Conservation (phyloP, 2,113 vertebrate genomes). For the Calonectris borealis region DNA sequence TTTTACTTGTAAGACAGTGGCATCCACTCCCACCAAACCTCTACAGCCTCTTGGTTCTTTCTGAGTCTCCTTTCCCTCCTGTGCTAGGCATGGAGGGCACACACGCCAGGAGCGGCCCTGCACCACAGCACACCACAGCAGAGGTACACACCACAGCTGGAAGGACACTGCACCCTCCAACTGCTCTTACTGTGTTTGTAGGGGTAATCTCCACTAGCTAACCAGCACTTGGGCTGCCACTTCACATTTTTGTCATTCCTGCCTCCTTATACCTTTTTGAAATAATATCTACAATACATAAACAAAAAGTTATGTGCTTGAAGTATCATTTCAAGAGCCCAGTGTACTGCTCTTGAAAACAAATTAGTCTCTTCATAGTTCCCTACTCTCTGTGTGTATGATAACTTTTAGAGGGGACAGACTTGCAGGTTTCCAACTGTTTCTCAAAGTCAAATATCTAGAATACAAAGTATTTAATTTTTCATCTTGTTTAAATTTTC, state of each 20-base stretch:
- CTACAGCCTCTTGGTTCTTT: neutral
- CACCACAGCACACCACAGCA: rapidly evolving
- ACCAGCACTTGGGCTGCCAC: neutral
- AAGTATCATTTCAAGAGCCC: neutral
- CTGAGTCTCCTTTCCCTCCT: neutral
- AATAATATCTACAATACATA: neutral
- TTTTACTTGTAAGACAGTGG: neutral
- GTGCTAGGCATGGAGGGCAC: rapidly evolving
- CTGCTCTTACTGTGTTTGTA: rapidly evolving
- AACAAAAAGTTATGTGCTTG: neutral
- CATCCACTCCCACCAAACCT: neutral
- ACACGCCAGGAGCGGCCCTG: rapidly evolving
- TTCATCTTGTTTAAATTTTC: neutral
- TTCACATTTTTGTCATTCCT: neutral
- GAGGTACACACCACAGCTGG: neutral
- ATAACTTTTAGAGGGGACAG: neutral
- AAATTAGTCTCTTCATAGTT: neutral
- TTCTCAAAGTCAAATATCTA: neutral
- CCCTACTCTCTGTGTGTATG: neutral
- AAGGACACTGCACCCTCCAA: neutral
- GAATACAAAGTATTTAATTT: neutral
- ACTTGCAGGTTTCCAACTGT: neutral
- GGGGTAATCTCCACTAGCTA: neutral
- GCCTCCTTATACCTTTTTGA: neutral
- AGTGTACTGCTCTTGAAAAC: neutral